Conservation (phyloP, 2,888 invertebrate genomes). For the Phyto melanocephala region DNA sequence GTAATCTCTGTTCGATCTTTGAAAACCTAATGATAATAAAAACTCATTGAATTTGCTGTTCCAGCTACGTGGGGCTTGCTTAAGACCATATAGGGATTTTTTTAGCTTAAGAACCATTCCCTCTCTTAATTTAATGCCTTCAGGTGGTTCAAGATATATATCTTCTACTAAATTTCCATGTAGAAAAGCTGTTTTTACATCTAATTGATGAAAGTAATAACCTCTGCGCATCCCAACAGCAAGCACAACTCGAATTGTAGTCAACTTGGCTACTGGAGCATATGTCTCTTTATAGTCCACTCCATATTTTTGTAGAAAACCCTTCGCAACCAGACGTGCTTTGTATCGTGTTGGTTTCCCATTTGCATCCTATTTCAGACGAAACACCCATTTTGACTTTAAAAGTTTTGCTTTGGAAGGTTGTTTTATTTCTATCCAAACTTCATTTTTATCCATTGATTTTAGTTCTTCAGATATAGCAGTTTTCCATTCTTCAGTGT, state of each 20-base stretch:
- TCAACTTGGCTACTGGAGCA: neutral
- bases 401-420: constrained; percentile 3
- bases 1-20: neutral
- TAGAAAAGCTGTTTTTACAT: neutral
- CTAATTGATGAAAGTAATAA: neutral
- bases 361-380: constrained; percentile 19
- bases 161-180: neutral
- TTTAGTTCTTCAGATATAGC: constrained; percentile 29
- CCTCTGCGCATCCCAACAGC: neutral
- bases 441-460: constrained; percentile 22
- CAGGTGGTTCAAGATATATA: neutral
- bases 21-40: neutral
- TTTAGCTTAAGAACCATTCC: neutral
- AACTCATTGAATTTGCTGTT: neutral
- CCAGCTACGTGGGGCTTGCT: neutral
- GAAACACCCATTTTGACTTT: constrained; percentile 33
- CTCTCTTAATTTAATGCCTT: neutral
- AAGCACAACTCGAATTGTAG: too few relatives aligned
- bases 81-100: neutral
- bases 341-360: constrained; percentile 24
- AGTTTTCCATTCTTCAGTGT: neutral
- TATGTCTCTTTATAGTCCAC: constrained; percentile 6
- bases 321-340: constrained; percentile 13
- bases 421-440: constrained; percentile 12
- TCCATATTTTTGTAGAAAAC: neutral